Percentiles rank a stretch among this genome's conserved stretches.
Conservation (phyloP, 2,888 invertebrate genomes). For the Drosophila macrospina region DNA sequence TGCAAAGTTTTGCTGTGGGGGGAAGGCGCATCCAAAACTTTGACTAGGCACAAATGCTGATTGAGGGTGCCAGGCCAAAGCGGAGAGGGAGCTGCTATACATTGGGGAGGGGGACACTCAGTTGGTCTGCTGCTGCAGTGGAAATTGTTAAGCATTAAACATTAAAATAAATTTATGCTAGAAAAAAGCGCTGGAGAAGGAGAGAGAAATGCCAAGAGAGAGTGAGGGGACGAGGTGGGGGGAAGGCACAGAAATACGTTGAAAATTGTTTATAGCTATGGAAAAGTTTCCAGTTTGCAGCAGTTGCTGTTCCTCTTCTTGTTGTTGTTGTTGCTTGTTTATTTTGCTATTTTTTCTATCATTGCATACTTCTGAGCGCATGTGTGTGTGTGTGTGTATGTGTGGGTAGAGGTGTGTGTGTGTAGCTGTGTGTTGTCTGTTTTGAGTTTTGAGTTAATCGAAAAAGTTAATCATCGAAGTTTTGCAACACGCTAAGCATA, state of each 20-base stretch:
- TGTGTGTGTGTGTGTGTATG: constrained; percentile 14
- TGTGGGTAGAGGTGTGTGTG: constrained; percentile 9
- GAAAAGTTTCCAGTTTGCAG: constrained; percentile 68
- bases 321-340: constrained; percentile 49
- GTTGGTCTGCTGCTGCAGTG: constrained; percentile 39
- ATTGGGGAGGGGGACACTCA: background rate
- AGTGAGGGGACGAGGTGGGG: background rate
- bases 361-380: constrained; percentile 54
- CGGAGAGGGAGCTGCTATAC: background rate
- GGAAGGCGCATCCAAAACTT: constrained; percentile 43
- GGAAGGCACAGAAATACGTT: constrained; percentile 39
- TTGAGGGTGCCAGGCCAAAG: constrained; percentile 37
- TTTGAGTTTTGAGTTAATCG: constrained; percentile 76
- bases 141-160: constrained; percentile 79
- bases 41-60: constrained; percentile 54
- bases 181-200: constrained; percentile 36
- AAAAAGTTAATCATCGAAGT: constrained; percentile 82
- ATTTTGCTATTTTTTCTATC: constrained; percentile 48
- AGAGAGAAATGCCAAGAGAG: constrained; percentile 6
- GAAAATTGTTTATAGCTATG: constrained; percentile 76
- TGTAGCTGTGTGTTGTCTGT: constrained; percentile 54
- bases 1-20: constrained; percentile 68
- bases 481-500: constrained; percentile 69
- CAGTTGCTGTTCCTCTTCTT: constrained; percentile 25
- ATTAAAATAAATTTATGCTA: constrained; percentile 82